These are phyloP conservation scores for Pachypsylla venusta DNA, from an alignment of 1,140 invertebrate genomes.

Conservation along the genomic window DNA sequence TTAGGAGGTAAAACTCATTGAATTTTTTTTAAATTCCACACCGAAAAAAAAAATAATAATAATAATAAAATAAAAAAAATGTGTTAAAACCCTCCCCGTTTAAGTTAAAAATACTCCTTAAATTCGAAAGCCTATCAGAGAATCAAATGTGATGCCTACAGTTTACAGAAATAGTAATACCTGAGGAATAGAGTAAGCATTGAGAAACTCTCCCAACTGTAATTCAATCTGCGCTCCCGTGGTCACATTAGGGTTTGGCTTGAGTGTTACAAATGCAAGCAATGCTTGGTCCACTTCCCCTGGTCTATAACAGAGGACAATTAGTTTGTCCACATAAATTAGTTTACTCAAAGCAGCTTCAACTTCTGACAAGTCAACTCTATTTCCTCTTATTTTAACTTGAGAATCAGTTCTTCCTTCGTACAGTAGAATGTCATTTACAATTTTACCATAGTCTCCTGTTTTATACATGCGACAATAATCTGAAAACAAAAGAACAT, in stretches of 20 bases:
- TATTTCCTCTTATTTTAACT: slow-evolving; percentile 69
- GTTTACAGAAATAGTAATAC: too few species aligned
- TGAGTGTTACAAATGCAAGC: slow-evolving; percentile 50
- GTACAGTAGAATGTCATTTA: slow-evolving; percentile 49
- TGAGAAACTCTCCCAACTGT: slow-evolving; percentile 41
- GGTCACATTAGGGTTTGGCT: slow-evolving; percentile 35
- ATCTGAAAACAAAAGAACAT: background rate
- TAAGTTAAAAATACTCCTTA: too few species aligned
- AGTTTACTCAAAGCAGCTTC: slow-evolving; percentile 46
- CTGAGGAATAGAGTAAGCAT: slow-evolving; percentile 63
- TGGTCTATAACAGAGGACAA: slow-evolving; percentile 62
- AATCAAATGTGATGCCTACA: too few species aligned
- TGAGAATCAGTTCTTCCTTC: slow-evolving; percentile 74
- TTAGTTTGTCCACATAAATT: slow-evolving; percentile 42
- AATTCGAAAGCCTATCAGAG: too few species aligned
- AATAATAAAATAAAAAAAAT: too few species aligned
- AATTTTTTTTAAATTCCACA: slow-evolving; percentile 7
- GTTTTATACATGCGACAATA: slow-evolving; percentile 46
- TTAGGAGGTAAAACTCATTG: slow-evolving; percentile 5
- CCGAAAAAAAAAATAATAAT: slow-evolving; percentile 10
- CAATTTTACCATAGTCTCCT: slow-evolving; percentile 62
- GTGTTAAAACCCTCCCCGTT: too few species aligned
- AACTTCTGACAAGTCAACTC: slow-evolving; percentile 69
- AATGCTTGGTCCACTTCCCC: slow-evolving; percentile 50
- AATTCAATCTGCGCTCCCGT: slow-evolving; percentile 44